Conservation (phyloP, 2,888 invertebrate species). For the Apeira syringaria region DNA sequence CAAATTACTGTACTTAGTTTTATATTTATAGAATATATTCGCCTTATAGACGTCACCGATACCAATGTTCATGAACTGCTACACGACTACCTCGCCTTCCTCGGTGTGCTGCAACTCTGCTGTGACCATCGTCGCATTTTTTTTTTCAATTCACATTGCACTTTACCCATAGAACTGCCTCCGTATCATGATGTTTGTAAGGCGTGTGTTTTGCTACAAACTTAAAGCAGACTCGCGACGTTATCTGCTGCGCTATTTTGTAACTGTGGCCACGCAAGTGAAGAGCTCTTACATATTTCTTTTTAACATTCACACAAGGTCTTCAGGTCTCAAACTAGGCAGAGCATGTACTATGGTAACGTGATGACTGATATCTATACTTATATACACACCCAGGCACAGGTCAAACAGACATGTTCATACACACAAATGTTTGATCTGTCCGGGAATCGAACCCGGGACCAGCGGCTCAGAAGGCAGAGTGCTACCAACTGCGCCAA, state of each 20-base stretch:
- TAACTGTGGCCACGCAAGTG: conserved; percentile 88
- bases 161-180: conserved; percentile 92
- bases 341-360: too few relatives aligned
- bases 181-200: conserved; percentile 92
- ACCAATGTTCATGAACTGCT: conserved; percentile 92
- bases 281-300: conserved; percentile 89
- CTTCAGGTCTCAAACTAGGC: not conserved
- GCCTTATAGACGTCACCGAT: conserved; percentile 88
- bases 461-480: too few relatives aligned
- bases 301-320: not conserved
- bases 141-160: too few relatives aligned
- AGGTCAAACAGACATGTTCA: too few relatives aligned
- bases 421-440: too few relatives aligned
- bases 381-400: too few relatives aligned
- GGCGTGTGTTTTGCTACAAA: conserved; percentile 88
- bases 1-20: too few relatives aligned
- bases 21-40: conserved; percentile 93
- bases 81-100: conserved; percentile 94
- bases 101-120: conserved; percentile 92
- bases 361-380: too few relatives aligned
- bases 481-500: not conserved
- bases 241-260: conserved; percentile 90
- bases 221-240: conserved; percentile 87
- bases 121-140: conserved; percentile 90
- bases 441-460: too few relatives aligned